Percentiles rank a stretch among this genome's conserved stretches.
phyloP scores from a whole-genome alignment of 2,113 vertebrate species.

The Lipotes vexillifer region DNA sequence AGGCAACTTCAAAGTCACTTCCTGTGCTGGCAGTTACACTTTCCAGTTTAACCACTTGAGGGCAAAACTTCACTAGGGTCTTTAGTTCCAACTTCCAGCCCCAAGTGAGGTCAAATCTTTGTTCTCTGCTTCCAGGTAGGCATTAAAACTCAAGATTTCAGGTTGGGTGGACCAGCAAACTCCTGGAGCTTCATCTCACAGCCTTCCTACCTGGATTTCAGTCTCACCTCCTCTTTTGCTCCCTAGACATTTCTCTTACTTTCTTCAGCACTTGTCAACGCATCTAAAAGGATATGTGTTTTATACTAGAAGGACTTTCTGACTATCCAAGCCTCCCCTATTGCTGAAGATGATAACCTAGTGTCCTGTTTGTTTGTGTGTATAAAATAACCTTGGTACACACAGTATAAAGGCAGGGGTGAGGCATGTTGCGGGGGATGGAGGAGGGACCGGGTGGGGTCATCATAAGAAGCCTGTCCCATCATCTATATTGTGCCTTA shows the following conservation, averaged over 20 bases:
- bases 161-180: neutral
- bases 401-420: neutral
- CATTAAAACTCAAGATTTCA: neutral
- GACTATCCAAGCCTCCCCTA: neutral
- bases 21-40: neutral
- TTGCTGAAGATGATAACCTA: neutral
- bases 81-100: neutral
- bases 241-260: neutral
- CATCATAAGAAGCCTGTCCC: accelerated
- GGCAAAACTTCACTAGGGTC: neutral
- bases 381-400: no score
- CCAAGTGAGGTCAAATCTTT: neutral
- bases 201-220: accelerated
- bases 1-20: neutral
- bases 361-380: neutral
- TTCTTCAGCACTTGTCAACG: neutral
- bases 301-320: neutral
- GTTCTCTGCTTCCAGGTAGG: neutral
- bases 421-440: no score
- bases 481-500: accelerated
- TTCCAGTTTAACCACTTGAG: neutral
- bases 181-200: accelerated
- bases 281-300: neutral
- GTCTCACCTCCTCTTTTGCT: neutral
- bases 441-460: neutral